A percentile compares a stretch with the other conserved stretches of the same genome.
phyloP scores from a whole-genome alignment of 53 echinoderm and acorn worm species.

The Mesocentrotus franciscanus region DNA sequence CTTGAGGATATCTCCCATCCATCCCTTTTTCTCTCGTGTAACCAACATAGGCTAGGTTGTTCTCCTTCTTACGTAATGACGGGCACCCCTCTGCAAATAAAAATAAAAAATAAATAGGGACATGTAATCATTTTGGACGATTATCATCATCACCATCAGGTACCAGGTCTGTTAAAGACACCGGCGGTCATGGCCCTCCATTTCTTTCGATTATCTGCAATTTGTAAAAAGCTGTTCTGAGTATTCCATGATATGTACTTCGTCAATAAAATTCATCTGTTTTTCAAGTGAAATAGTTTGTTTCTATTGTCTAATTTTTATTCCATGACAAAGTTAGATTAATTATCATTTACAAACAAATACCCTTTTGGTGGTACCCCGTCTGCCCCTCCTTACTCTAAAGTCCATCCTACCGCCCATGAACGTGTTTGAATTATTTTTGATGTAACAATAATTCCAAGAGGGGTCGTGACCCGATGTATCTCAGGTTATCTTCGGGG shows the following conservation, averaged over 20 bases:
- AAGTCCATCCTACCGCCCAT: background rate
- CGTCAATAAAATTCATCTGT: too few species aligned
- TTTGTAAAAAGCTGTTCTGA: too few species aligned
- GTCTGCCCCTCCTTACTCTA: background rate
- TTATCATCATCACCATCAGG: too few species aligned
- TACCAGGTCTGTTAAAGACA: too few species aligned
- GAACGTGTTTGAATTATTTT: background rate
- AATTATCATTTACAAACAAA: background rate
- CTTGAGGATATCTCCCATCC: slow-evolving; percentile 79
- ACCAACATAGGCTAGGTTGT: slow-evolving; percentile 76
- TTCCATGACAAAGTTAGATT: too few species aligned
- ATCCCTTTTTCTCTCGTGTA: slow-evolving; percentile 77
- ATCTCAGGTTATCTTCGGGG: background rate
- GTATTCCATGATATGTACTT: too few species aligned
- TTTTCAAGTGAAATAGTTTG: too few species aligned
- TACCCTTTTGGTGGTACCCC: background rate
- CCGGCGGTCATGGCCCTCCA: too few species aligned
- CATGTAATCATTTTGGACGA: too few species aligned
- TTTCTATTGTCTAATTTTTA: too few species aligned
- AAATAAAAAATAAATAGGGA: background rate
- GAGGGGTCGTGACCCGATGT: background rate
- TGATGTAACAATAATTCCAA: background rate
- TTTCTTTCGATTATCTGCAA: too few species aligned
- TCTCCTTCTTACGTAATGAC: slow-evolving; percentile 75
- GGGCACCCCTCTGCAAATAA: slow-evolving; percentile 74